Evolutionary conservation across 2,888 invertebrate genomes (phyloP), one percentile per base, ranked within the genome.

Genomic region (Mellilla xanthometata): DNA sequence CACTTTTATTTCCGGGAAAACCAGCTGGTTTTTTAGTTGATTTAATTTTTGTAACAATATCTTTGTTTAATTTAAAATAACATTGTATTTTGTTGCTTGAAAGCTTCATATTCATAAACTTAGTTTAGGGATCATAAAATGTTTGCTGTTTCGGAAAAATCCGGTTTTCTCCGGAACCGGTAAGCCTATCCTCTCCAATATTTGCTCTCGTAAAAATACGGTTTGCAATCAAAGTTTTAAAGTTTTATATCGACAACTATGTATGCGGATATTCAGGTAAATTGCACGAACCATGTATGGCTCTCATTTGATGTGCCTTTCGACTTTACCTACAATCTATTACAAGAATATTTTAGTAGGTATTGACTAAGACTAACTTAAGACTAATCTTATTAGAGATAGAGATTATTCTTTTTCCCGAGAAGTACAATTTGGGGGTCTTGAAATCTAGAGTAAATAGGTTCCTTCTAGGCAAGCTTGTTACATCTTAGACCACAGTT

Each of bases 171-270:
- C 2, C 9, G 34, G 24, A 24, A 23, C 23, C n/a, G 12, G 5
- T 23, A 7, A 23, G 23, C 24, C 24, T 24, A n/a, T 34, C 23
- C 23, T 24, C 12, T 34, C 23, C 23, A 24, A 9, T 24, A n/a
- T 24, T 34, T 34, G 23, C 12, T 12, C 5, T 12, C 24, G n/a
- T 24, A 33, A 33, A 32, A 33, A 24, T 33, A 33, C 15, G 33
- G 23, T n/a, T 34, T 48, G 38, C 48, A 41, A 27, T 43, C 35
- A n/a, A 32, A 40, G 24, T 44, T 38, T 26, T 22, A 31, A 41
- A 51, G 23, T 40, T 48, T 24, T 24, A 34, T 9, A 12, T n/a
- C 12, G 9, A 4, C 5, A 24, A 34, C 34, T 24, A 34, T 12
- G 34, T 34, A 34, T 24, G 24, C 8, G 15, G 6, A 15, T 15